Conservation (phyloP, 2,888 invertebrate genomes). For the Pristionchus mayeri region DNA sequence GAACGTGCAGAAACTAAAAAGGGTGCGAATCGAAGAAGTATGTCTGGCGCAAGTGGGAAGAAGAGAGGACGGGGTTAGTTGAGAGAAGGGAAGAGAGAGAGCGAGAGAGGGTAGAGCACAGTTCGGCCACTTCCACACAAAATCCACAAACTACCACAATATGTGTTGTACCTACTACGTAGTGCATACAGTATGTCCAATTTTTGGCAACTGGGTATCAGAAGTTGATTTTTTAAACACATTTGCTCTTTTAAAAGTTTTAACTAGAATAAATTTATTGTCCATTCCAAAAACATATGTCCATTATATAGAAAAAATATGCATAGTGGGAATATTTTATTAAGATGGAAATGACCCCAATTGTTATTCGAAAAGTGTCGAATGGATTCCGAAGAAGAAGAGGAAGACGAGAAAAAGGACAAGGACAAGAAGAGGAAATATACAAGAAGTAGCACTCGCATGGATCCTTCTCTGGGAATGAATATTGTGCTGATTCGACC, state of each 20-base stretch:
- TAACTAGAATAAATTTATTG: not conserved
- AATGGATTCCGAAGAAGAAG: too few relatives aligned
- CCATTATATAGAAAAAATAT: not conserved
- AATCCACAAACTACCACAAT: not conserved
- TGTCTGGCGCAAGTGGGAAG: not conserved
- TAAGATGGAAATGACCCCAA: too few relatives aligned
- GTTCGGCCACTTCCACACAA: not conserved
- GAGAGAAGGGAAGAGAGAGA: not conserved
- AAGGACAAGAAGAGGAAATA: too few relatives aligned
- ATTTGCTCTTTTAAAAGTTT: too few relatives aligned
- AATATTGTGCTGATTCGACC: too few relatives aligned
- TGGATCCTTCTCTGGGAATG: too few relatives aligned
- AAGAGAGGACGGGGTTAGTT: slow-evolving; percentile 3
- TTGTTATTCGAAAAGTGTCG: too few relatives aligned
- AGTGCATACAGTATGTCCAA: not conserved
- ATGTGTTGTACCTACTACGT: not conserved
- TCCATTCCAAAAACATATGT: not conserved
- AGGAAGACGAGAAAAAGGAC: too few relatives aligned
- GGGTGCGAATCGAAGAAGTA: not conserved
- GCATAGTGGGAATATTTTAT: too few relatives aligned
- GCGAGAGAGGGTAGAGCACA: slow-evolving; percentile 30
- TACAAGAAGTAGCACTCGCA: too few relatives aligned
- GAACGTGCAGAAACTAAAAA: slow-evolving; percentile 9
- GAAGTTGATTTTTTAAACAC: not conserved
- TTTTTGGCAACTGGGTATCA: not conserved